Evolutionary conservation across 2,797 vertebrate genomes (phyloP).

Genomic region (Spheniscus humboldti): DNA sequence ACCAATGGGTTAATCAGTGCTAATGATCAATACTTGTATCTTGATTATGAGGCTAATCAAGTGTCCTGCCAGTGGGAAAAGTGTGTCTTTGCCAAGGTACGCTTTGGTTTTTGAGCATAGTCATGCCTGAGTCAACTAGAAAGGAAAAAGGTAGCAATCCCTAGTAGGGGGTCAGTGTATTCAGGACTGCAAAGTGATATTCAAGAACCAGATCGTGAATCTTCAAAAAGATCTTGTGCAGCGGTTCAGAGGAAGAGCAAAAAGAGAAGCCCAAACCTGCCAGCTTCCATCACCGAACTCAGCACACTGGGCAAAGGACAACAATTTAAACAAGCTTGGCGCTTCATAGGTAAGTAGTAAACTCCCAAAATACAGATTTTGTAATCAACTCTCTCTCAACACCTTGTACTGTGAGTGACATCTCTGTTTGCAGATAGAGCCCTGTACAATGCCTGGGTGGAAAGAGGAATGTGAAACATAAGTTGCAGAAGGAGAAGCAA

Average conservation of each 20-base stretch:
- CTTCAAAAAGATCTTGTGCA: background rate
- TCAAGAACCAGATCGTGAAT: background rate
- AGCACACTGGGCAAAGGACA: background rate
- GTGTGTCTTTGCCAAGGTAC: background rate
- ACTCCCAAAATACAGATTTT: background rate
- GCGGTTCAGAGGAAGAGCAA: background rate
- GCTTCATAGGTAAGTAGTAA: background rate
- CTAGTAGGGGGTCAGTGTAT: background rate
- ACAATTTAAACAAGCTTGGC: background rate
- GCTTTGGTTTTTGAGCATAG: background rate
- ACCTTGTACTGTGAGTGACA: background rate
- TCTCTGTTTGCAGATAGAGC: background rate
- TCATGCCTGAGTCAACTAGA: background rate
- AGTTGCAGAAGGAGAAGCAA: background rate
- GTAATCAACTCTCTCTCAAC: background rate
- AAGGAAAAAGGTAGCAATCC: background rate
- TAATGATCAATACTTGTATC: conserved; percentile 4
- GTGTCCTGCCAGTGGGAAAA: background rate
- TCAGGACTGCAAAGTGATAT: background rate
- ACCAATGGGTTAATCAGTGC: background rate
- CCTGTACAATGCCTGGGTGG: background rate
- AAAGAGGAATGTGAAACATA: background rate
- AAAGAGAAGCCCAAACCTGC: background rate
- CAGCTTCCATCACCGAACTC: background rate
- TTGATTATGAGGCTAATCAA: background rate